A percentile compares a stretch with the other conserved stretches of the same genome.
Conservation (phyloP, 2,888 invertebrate species). For the Pterostichus niger region DNA sequence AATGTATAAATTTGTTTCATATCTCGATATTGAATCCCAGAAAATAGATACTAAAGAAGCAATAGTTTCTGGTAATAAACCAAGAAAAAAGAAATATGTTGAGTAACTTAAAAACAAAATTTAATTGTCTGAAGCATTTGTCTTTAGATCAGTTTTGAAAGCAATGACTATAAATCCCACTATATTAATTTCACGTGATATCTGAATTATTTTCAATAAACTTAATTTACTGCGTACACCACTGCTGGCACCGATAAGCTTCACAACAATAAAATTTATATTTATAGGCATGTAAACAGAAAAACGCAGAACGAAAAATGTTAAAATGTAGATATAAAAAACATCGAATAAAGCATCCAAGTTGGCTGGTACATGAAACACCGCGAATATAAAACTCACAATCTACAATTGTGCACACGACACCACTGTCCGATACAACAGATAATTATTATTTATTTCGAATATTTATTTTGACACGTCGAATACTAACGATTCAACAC, state of each 20-base stretch:
- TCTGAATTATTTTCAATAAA: conserved; percentile 42
- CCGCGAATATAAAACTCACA: conserved; percentile 35
- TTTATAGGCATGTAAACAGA: conserved; percentile 48
- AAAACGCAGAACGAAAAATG: conserved; percentile 36
- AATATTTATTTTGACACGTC: conserved; percentile 54
- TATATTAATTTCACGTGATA: conserved; percentile 32
- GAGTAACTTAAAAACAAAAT: no score
- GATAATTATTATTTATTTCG: conserved; percentile 61
- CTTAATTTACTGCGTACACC: conserved; percentile 27
- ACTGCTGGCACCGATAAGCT: background rate
- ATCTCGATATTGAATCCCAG: no score
- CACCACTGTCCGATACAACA: conserved; percentile 43
- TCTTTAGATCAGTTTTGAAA: no score
- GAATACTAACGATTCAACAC: conserved; percentile 61
- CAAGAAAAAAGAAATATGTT: no score
- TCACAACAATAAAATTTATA: conserved; percentile 53
- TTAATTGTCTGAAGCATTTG: no score
- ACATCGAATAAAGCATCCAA: background rate
- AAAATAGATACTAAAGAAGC: no score
- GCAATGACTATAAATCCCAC: no score
- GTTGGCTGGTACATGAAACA: conserved; percentile 7
- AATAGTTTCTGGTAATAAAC: no score
- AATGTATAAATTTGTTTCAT: no score
- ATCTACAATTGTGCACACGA: conserved; percentile 12
- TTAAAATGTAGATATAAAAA: conserved; percentile 45